Percentiles rank a stretch among this genome's conserved stretches.
These are phyloP conservation scores for Lasioglossum malachurum DNA, from an alignment of 2,888 invertebrate species.

Conservation along the genomic window DNA sequence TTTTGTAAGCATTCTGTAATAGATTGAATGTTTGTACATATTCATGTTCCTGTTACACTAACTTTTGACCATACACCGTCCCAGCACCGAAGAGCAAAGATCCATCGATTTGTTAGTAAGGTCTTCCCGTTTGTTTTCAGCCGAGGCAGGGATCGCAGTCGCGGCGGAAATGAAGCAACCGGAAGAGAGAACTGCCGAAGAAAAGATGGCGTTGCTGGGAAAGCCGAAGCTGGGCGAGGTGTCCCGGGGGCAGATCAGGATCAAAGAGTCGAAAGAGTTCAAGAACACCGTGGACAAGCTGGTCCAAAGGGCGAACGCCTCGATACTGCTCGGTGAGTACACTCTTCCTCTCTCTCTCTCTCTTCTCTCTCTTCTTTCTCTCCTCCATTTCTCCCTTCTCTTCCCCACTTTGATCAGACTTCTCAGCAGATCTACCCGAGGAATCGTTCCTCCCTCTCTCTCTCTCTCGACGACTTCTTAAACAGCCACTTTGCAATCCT, in stretches of 20 bases:
- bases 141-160: constrained; percentile 87
- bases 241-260: constrained; percentile 93
- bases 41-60: neutral
- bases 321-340: constrained; percentile 90
- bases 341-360: neutral
- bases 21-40: neutral
- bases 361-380: neutral
- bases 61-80: constrained; percentile 1
- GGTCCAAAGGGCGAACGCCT: constrained; percentile 98
- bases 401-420: neutral
- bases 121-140: constrained; percentile 73
- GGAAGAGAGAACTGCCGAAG: constrained; percentile 91
- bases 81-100: no score
- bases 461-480: neutral
- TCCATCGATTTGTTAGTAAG: constrained; percentile 49
- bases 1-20: no score
- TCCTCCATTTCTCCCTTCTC: no score
- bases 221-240: constrained; percentile 96
- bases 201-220: constrained; percentile 95
- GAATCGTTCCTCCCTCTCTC: neutral
- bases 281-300: constrained; percentile 99
- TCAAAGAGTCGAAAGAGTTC: constrained; percentile 99
- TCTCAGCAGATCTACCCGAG: neutral
- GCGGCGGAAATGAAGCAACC: constrained; percentile 88
- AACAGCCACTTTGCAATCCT: neutral